A percentile compares a stretch with the other conserved stretches of the same genome.
Evolutionary conservation across 2,797 vertebrate species (phyloP).

Genomic region (Amblyraja radiata): DNA sequence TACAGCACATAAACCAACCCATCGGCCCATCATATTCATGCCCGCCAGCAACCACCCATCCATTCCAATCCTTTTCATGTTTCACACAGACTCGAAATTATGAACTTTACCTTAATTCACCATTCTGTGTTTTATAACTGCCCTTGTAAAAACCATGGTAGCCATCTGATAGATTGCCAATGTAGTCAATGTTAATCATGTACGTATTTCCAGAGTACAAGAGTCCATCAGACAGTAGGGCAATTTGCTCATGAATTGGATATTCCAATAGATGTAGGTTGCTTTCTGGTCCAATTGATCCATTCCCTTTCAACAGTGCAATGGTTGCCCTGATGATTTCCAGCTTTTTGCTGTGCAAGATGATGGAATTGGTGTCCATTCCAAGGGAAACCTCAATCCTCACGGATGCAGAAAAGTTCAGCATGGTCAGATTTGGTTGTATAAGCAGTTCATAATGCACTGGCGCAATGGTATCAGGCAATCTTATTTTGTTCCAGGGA

Average conservation of each 20-base stretch:
- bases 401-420: conserved; percentile 63
- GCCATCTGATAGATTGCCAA: conserved; percentile 70
- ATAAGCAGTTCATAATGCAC: conserved; percentile 72
- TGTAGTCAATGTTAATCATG: conserved; percentile 62
- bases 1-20: too few species aligned
- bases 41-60: too few species aligned
- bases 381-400: conserved; percentile 62
- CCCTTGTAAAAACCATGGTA: conserved; percentile 85
- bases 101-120: conserved; percentile 66
- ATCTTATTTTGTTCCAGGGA: conserved; percentile 74
- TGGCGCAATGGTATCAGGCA: conserved; percentile 63
- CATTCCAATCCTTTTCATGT: background rate
- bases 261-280: conserved; percentile 62
- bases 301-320: conserved; percentile 45
- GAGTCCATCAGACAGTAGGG: conserved; percentile 54
- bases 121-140: conserved; percentile 70
- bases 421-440: conserved; percentile 77
- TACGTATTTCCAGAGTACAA: conserved; percentile 61
- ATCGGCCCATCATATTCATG: too few species aligned
- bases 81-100: background rate
- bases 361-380: conserved; percentile 56
- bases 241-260: conserved; percentile 66
- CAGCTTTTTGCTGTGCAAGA: conserved; percentile 72
- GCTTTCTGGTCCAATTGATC: conserved; percentile 2
- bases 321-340: conserved; percentile 56